A percentile compares a stretch with the other conserved stretches of the same genome.
Conservation (phyloP, 2,888 invertebrate species). For the Apeira syringaria region DNA sequence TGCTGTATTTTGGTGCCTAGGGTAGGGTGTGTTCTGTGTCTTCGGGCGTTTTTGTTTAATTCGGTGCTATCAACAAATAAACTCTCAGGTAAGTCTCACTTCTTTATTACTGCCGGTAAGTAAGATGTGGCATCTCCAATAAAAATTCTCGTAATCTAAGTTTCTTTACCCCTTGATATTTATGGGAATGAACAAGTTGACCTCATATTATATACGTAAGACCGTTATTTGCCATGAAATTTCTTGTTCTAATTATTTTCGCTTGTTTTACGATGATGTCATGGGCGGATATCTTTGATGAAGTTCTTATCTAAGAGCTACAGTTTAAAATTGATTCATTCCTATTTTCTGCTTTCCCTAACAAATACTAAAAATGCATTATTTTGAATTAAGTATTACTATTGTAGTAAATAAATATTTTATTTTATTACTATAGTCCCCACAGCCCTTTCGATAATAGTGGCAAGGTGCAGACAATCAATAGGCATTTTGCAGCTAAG, state of each 20-base stretch:
- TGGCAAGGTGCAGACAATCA: too few relatives aligned
- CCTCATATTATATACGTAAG: too few relatives aligned
- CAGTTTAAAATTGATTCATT: too few relatives aligned
- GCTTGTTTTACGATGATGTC: slow-evolving; percentile 46
- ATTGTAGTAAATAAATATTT: too few relatives aligned
- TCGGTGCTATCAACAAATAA: slow-evolving; percentile 58
- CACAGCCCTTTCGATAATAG: too few relatives aligned
- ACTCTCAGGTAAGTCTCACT: slow-evolving; percentile 61
- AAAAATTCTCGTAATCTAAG: slow-evolving; percentile 2
- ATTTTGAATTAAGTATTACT: too few relatives aligned
- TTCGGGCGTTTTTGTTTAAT: slow-evolving; percentile 54
- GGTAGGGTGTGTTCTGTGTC: slow-evolving; percentile 71
- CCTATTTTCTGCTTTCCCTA: too few relatives aligned
- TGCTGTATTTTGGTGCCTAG: slow-evolving; percentile 76
- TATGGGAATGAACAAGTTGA: neutral
- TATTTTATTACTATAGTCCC: too few relatives aligned
- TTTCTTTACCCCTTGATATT: slow-evolving; percentile 16
- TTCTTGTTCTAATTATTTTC: too few relatives aligned
- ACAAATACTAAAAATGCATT: too few relatives aligned
- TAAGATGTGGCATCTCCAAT: slow-evolving; percentile 13
- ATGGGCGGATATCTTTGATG: slow-evolving; percentile 45
- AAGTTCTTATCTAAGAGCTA: slow-evolving; percentile 8
- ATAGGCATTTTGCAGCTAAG: too few relatives aligned
- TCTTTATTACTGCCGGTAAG: slow-evolving; percentile 19
- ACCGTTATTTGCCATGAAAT: too few relatives aligned